A percentile compares a stretch with the other conserved stretches of the same genome.
Conservation (phyloP, 2,113 vertebrate genomes). For the Antechinus stuartii region DNA sequence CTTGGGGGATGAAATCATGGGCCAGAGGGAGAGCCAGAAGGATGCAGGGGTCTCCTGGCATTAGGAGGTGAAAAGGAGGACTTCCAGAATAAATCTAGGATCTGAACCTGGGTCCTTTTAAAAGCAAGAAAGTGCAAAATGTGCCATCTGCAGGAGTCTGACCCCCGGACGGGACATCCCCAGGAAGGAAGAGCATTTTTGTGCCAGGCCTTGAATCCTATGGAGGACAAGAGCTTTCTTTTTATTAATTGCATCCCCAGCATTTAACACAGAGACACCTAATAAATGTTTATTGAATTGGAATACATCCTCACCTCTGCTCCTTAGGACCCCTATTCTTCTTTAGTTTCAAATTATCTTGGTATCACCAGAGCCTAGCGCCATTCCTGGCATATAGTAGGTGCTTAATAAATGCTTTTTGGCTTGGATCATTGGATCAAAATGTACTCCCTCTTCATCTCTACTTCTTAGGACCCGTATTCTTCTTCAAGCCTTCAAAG, state of each 20-base stretch:
- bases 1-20: background rate
- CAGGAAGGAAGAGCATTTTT: background rate
- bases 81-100: background rate
- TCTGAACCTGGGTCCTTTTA: background rate
- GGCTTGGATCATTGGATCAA: background rate
- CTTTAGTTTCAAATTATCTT: background rate
- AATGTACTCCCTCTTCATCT: background rate
- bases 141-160: background rate
- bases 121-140: background rate
- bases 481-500: background rate
- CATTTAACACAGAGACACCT: background rate
- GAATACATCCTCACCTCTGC: background rate
- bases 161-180: background rate
- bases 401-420: background rate
- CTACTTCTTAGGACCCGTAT: background rate
- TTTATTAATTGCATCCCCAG: background rate
- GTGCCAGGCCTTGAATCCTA: background rate
- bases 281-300: background rate
- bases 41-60: background rate
- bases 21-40: background rate
- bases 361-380: background rate
- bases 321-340: background rate
- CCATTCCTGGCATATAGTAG: background rate
- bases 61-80: background rate
- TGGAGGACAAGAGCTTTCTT: background rate